These are phyloP conservation scores for Chironomus striatipennis DNA, from an alignment of 1,140 invertebrate genomes.

Conservation along the genomic window DNA sequence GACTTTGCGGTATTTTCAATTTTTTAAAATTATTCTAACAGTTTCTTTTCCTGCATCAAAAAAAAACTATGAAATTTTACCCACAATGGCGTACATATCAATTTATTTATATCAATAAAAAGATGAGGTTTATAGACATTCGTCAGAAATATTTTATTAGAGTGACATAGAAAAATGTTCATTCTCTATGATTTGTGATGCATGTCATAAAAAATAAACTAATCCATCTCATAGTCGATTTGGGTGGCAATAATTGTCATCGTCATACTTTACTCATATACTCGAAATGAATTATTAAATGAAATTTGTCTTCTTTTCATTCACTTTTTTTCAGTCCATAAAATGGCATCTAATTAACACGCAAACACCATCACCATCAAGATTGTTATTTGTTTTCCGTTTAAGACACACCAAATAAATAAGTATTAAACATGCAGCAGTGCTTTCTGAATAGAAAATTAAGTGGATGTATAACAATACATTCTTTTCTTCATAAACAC, in stretches of 20 bases:
- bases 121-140: slow-evolving; percentile 1
- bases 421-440: slow-evolving; percentile 3
- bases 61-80: background rate
- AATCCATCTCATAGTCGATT: background rate
- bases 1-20: slow-evolving; percentile 21
- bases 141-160: background rate
- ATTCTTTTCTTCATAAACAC: background rate
- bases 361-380: slow-evolving; percentile 5
- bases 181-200: background rate
- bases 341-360: slow-evolving; percentile 2
- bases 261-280: background rate
- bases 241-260: slow-evolving; percentile 5
- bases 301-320: background rate
- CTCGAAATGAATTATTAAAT: background rate
- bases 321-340: no score
- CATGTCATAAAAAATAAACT: slow-evolving; percentile 13
- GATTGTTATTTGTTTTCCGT: slow-evolving; percentile 13
- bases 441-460: slow-evolving; percentile 2
- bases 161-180: background rate
- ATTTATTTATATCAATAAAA: background rate
- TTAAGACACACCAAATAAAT: background rate
- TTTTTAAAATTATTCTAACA: background rate
- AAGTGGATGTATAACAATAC: background rate
- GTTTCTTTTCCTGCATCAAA: slow-evolving; percentile 15
- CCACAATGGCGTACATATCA: background rate